Evolutionary conservation across 2,797 vertebrate species (phyloP).

Genomic region (Acanthiza pusilla): DNA sequence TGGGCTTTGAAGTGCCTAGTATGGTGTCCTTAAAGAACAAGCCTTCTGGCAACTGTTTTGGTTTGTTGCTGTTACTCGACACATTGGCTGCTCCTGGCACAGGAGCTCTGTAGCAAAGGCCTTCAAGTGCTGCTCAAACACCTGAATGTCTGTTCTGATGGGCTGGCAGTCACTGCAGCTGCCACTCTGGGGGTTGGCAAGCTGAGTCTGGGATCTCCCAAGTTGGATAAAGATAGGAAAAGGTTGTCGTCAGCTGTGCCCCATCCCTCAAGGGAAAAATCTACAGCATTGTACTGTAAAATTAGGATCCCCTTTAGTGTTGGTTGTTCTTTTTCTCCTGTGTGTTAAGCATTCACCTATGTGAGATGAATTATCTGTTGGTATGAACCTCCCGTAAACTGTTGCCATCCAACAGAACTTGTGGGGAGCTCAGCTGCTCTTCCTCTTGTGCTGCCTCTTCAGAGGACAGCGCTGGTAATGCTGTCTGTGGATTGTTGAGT

Average conservation of each 20-base stretch:
- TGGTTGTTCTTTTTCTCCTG: neutral
- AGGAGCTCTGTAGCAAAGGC: neutral
- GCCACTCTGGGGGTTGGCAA: neutral
- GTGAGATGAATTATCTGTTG: neutral
- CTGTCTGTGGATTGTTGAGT: fast-evolving
- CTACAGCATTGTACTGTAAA: neutral
- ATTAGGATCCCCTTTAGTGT: neutral
- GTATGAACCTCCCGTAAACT: neutral
- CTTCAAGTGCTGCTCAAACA: too few species aligned
- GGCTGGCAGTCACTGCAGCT: neutral
- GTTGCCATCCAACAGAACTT: neutral
- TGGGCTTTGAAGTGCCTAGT: too few species aligned
- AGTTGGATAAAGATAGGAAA: neutral
- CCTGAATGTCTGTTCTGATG: neutral
- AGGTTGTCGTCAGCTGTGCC: neutral
- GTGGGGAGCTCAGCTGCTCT: neutral
- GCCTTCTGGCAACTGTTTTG: neutral
- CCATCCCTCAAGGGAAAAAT: neutral
- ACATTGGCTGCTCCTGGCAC: neutral
- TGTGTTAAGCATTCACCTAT: neutral
- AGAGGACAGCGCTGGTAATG: neutral
- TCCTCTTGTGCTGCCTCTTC: neutral
- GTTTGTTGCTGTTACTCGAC: neutral
- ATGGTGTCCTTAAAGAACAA: too few species aligned
- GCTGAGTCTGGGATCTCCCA: neutral